A percentile compares a stretch with the other conserved stretches of the same genome.
These are phyloP conservation scores for Agelastica alni DNA, from an alignment of 2,888 invertebrate species.

Conservation along the genomic window DNA sequence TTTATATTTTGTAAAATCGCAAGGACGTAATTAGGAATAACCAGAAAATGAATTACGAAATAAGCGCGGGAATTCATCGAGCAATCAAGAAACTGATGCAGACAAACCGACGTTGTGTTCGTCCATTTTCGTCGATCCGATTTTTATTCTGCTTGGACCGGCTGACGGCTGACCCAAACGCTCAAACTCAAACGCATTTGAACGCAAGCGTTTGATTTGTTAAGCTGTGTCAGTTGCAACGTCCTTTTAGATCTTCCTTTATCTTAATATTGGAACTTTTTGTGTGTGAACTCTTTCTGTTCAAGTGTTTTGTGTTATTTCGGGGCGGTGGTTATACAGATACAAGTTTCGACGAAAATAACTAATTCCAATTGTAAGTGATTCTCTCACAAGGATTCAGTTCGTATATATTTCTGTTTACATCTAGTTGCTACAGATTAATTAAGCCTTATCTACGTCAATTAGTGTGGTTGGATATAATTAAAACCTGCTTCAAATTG, in stretches of 20 bases:
- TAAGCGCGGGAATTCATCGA: background rate
- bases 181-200: conserved; percentile 31
- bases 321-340: conserved; percentile 35
- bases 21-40: no score
- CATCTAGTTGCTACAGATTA: background rate
- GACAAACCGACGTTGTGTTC: no score
- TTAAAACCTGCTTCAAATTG: background rate
- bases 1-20: no score
- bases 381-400: background rate
- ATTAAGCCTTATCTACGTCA: conserved; percentile 2
- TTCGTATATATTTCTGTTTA: no score
- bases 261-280: conserved; percentile 35
- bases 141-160: background rate
- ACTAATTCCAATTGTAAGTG: conserved; percentile 1
- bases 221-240: conserved; percentile 20
- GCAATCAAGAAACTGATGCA: background rate
- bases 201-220: conserved; percentile 35
- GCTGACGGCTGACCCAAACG: background rate
- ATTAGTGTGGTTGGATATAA: background rate
- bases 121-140: background rate
- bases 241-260: background rate
- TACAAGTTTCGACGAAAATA: background rate
- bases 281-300: conserved; percentile 35
- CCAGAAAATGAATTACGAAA: no score
- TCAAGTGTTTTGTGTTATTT: conserved; percentile 34